A percentile compares a stretch with the other conserved stretches of the same genome.
Conservation (phyloP, 92 coral and sea anemone species). For the Epizoanthus stellaris region DNA sequence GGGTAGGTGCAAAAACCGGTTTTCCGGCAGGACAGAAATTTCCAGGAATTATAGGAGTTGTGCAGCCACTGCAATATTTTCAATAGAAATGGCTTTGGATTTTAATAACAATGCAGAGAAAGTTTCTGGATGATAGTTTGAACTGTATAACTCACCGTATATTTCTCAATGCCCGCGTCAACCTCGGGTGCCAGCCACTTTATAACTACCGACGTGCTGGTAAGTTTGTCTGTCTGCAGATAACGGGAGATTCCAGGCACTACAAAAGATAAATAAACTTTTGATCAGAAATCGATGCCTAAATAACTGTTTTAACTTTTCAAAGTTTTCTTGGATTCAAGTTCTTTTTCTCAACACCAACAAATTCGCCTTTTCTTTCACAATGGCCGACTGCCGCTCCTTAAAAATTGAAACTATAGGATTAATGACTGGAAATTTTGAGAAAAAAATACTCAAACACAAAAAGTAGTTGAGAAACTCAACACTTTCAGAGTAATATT, state of each 20-base stretch:
- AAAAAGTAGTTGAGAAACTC: too few relatives aligned
- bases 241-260: constrained; percentile 80
- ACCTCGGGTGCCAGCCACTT: constrained; percentile 79
- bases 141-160: constrained; percentile 55
- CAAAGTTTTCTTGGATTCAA: background rate
- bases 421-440: too few relatives aligned
- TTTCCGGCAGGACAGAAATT: too few relatives aligned
- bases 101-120: too few relatives aligned
- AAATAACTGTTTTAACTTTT: background rate
- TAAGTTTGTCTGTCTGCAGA: constrained; percentile 36
- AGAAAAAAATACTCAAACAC: too few relatives aligned
- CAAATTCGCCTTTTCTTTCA: too few relatives aligned
- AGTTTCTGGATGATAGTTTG: too few relatives aligned
- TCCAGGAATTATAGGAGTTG: background rate
- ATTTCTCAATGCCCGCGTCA: constrained; percentile 76
- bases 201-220: constrained; percentile 63
- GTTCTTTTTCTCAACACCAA: background rate
- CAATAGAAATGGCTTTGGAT: too few relatives aligned
- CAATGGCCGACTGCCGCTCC: too few relatives aligned
- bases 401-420: too few relatives aligned
- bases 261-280: constrained; percentile 28
- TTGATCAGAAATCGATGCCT: background rate
- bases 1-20: background rate
- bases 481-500: too few relatives aligned
- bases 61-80: background rate